phyloP scores from a whole-genome alignment of 2,113 vertebrate genomes.

The Hippocampus abdominalis region DNA sequence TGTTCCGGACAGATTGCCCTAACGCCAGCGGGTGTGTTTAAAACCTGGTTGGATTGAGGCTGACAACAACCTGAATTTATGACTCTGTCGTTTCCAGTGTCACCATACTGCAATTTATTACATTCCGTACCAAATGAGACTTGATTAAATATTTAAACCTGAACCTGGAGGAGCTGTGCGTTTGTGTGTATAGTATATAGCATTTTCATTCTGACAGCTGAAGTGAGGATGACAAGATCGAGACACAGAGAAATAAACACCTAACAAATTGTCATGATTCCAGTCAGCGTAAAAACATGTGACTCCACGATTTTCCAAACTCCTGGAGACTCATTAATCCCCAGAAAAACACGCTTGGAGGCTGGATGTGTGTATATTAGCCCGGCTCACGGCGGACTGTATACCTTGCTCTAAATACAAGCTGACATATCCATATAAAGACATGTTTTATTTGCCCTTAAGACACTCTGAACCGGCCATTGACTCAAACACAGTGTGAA shows the following conservation, averaged over 20 bases:
- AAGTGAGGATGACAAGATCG: slow-evolving; percentile 19
- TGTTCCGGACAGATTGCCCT: slow-evolving; percentile 18
- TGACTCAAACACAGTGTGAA: slow-evolving; percentile 18
- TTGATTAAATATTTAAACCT: slow-evolving; percentile 65
- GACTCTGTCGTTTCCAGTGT: slow-evolving; percentile 37
- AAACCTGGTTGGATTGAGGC: slow-evolving; percentile 35
- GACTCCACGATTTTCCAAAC: slow-evolving; percentile 30
- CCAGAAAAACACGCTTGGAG: slow-evolving; percentile 22
- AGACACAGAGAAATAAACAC: slow-evolving; percentile 28
- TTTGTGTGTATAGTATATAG: slow-evolving; percentile 7
- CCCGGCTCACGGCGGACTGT: slow-evolving; percentile 18
- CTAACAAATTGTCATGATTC: slow-evolving; percentile 26
- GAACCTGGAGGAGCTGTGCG: slow-evolving; percentile 47
- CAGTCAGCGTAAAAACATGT: slow-evolving; percentile 32
- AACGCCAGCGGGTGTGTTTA: slow-evolving; percentile 37
- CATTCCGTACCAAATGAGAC: slow-evolving; percentile 56
- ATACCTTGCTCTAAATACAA: slow-evolving; percentile 20
- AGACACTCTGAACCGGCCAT: slow-evolving; percentile 15
- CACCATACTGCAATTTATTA: slow-evolving; percentile 51
- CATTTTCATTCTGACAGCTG: slow-evolving; percentile 15
- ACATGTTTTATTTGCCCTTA: slow-evolving; percentile 39
- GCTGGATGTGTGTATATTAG: slow-evolving; percentile 16
- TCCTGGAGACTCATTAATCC: slow-evolving; percentile 46
- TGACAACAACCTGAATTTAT: slow-evolving; percentile 48
- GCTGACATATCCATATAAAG: slow-evolving; percentile 62